A percentile compares a stretch with the other conserved stretches of the same genome.
These are phyloP conservation scores for Zophobas atratus DNA, from an alignment of 1,140 invertebrate species.

Conservation along the genomic window DNA sequence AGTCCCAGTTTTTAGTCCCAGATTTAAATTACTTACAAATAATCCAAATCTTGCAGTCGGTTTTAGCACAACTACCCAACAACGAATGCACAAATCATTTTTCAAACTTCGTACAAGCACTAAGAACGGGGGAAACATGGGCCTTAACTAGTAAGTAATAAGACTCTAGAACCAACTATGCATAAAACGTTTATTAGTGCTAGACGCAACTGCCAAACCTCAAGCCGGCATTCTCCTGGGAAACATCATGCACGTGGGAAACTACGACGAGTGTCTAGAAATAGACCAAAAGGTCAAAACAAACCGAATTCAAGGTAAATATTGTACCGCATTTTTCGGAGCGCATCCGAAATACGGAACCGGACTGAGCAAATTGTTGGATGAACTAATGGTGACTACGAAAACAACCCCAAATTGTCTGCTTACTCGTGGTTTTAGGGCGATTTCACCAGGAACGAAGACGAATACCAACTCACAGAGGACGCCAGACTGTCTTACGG, in stretches of 20 bases:
- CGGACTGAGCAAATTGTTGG: not conserved
- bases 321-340: slow-evolving; percentile 16
- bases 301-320: slow-evolving; percentile 40
- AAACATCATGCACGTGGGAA: slow-evolving; percentile 50
- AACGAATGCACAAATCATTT: not conserved
- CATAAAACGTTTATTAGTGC: slow-evolving; percentile 33
- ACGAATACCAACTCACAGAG: not conserved
- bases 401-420: too few relatives aligned
- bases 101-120: not conserved
- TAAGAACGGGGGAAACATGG: slow-evolving; percentile 8
- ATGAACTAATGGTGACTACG: not conserved
- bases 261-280: slow-evolving; percentile 50
- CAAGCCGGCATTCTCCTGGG: slow-evolving; percentile 46
- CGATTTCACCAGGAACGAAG: not conserved
- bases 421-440: too few relatives aligned
- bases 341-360: not conserved
- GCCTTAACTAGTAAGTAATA: slow-evolving; percentile 35
- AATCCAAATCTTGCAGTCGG: not conserved
- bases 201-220: slow-evolving; percentile 48
- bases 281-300: not conserved
- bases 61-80: not conserved
- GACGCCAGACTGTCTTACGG: slow-evolving; percentile 40
- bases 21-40: not conserved
- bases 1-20: not conserved
- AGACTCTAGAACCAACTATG: not conserved